Percentiles rank a stretch among this genome's conserved stretches.
Conservation (phyloP, 2,888 invertebrate species). For the Glomeris marginata region DNA sequence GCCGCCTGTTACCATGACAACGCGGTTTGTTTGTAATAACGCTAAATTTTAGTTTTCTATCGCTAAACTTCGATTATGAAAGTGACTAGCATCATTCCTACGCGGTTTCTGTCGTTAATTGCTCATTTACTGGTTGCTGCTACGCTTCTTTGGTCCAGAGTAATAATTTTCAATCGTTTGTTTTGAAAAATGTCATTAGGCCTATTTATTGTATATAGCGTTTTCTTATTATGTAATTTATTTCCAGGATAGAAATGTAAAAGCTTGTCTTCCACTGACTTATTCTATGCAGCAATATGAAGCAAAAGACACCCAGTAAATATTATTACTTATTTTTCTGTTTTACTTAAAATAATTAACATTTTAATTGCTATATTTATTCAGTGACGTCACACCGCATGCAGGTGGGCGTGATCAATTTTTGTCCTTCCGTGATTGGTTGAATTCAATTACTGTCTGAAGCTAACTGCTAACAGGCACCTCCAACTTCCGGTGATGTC, state of each 20-base stretch:
- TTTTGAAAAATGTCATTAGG: background rate
- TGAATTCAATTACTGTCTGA: too few relatives aligned
- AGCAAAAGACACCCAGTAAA: slow-evolving; percentile 30
- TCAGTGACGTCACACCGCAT: too few relatives aligned
- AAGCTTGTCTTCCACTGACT: slow-evolving; percentile 33
- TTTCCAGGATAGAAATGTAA: slow-evolving; percentile 32
- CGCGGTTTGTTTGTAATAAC: too few relatives aligned
- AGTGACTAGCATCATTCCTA: slow-evolving; percentile 36
- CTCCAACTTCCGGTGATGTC: too few relatives aligned
- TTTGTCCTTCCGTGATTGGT: too few relatives aligned
- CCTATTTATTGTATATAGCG: background rate
- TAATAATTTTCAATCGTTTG: slow-evolving; percentile 13
- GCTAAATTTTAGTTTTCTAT: too few relatives aligned
- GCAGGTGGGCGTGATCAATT: too few relatives aligned
- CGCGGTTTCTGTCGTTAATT: slow-evolving; percentile 51
- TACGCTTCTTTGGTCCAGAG: slow-evolving; percentile 49
- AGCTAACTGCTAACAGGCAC: too few relatives aligned
- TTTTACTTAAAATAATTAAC: background rate
- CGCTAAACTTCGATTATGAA: background rate
- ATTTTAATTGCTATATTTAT: background rate
- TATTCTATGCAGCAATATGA: slow-evolving; percentile 30
- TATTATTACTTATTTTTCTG: background rate
- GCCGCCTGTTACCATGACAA: too few relatives aligned
- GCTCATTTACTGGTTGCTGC: slow-evolving; percentile 52
- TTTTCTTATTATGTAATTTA: background rate